A percentile compares a stretch with the other conserved stretches of the same genome.
These are phyloP conservation scores for Agrilus biguttatus DNA, from an alignment of 2,888 invertebrate genomes.

Conservation along the genomic window DNA sequence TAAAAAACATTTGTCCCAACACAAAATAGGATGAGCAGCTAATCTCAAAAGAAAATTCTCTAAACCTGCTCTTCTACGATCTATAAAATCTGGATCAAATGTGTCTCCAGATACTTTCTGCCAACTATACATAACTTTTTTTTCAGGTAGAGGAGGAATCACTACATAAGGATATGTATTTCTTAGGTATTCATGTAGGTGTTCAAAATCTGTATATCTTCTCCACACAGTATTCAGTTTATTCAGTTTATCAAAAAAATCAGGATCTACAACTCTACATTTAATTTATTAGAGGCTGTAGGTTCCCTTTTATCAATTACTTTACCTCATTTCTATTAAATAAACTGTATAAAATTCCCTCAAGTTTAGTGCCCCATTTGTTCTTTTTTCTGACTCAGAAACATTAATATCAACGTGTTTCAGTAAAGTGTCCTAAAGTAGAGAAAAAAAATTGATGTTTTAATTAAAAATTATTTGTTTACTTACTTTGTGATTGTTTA, in stretches of 20 bases:
- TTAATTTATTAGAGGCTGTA: conserved; percentile 2
- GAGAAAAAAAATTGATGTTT: too few relatives aligned
- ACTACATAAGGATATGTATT: conserved; percentile 67
- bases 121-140: conserved; percentile 62
- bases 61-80: conserved; percentile 64
- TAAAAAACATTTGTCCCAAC: conserved; percentile 61
- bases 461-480: too few relatives aligned
- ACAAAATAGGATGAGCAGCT: conserved; percentile 58
- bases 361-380: conserved; percentile 58
- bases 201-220: conserved; percentile 73
- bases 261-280: conserved; percentile 49
- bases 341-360: conserved; percentile 67
- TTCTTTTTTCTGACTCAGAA: conserved; percentile 62
- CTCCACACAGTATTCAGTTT: conserved; percentile 60
- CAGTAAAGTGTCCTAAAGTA: conserved; percentile 45
- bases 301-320: not conserved
- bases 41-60: conserved; percentile 68
- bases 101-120: conserved; percentile 62
- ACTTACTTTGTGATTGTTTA: too few relatives aligned
- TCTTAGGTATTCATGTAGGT: conserved; percentile 61
- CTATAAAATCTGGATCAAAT: conserved; percentile 73
- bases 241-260: conserved; percentile 40
- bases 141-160: conserved; percentile 70
- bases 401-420: conserved; percentile 62
- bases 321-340: conserved; percentile 62